Percentiles rank a stretch among this genome's conserved stretches.
These are phyloP conservation scores for Augochlorella aurata DNA, from an alignment of 2,888 invertebrate species.

Conservation along the genomic window DNA sequence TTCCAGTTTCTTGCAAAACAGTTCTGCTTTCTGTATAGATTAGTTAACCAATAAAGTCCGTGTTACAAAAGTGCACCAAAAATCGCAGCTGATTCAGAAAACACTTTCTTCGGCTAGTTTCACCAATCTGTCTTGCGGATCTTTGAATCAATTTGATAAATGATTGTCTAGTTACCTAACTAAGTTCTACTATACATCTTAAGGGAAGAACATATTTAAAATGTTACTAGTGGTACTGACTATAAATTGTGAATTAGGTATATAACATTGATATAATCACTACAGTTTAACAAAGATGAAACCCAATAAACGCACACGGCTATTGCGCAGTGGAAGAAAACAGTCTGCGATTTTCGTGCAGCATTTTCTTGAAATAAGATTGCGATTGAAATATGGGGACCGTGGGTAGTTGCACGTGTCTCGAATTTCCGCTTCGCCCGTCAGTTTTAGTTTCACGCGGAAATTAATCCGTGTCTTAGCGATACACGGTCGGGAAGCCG, in stretches of 20 bases:
- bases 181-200: too few relatives aligned
- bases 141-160: too few relatives aligned
- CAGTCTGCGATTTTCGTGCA: background rate
- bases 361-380: background rate
- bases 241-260: background rate
- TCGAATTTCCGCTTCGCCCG: background rate
- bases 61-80: too few relatives aligned
- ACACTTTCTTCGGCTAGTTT: too few relatives aligned
- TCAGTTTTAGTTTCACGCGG: background rate
- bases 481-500: conserved; percentile 13
- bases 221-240: background rate
- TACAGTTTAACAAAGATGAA: background rate
- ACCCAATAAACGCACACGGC: background rate
- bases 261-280: too few relatives aligned
- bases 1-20: too few relatives aligned
- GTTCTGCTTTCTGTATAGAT: too few relatives aligned
- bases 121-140: too few relatives aligned
- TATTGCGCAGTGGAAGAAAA: background rate
- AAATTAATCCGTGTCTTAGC: conserved; percentile 21
- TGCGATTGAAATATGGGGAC: background rate
- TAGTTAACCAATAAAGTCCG: too few relatives aligned
- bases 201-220: too few relatives aligned
- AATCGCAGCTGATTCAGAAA: too few relatives aligned
- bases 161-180: too few relatives aligned
- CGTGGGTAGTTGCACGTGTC: background rate